Evolutionary conservation across 92 coral and sea anemone species (phyloP).

Genomic region (Siderastrea radians): DNA sequence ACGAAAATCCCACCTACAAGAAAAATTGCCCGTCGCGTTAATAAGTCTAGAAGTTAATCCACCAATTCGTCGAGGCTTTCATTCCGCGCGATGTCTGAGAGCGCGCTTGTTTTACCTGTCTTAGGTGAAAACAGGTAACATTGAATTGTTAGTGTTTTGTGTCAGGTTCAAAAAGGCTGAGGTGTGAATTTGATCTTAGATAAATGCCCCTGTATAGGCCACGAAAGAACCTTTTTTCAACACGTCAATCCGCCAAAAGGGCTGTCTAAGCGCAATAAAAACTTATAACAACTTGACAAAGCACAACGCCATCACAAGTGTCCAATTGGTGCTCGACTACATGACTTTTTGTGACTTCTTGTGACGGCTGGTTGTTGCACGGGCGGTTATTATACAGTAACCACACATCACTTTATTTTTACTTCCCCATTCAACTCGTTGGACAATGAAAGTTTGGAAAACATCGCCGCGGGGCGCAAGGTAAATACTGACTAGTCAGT

Average conservation of each 20-base stretch:
- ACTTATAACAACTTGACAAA: slow-evolving; percentile 83
- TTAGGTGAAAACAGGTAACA: slow-evolving; percentile 62
- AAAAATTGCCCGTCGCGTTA: slow-evolving; percentile 49
- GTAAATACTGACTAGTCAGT: slow-evolving; percentile 73
- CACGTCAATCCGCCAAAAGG: slow-evolving; percentile 91
- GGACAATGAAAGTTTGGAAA: slow-evolving; percentile 89
- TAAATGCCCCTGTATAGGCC: slow-evolving; percentile 76
- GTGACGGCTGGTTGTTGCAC: slow-evolving; percentile 78
- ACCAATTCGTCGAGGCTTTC: slow-evolving; percentile 17
- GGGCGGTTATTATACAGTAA: slow-evolving; percentile 66
- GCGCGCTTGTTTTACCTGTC: slow-evolving; percentile 57
- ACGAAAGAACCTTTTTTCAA: slow-evolving; percentile 87
- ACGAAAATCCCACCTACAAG: slow-evolving; percentile 62
- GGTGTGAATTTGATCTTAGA: slow-evolving; percentile 93
- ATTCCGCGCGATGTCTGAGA: slow-evolving; percentile 44
- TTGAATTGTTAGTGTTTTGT: slow-evolving; percentile 54
- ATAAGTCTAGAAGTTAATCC: slow-evolving; percentile 34
- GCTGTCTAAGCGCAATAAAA: slow-evolving; percentile 90
- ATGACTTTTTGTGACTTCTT: slow-evolving; percentile 68
- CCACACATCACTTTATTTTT: slow-evolving; percentile 58
- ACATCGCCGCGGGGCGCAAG: slow-evolving; percentile 90
- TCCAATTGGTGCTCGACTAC: slow-evolving; percentile 82
- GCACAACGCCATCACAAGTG: slow-evolving; percentile 88
- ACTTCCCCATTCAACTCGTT: slow-evolving; percentile 64
- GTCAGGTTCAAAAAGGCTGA: slow-evolving; percentile 80